These are phyloP conservation scores for Aphaenogaster rudis DNA, from an alignment of 1,140 invertebrate genomes.

Conservation along the genomic window DNA sequence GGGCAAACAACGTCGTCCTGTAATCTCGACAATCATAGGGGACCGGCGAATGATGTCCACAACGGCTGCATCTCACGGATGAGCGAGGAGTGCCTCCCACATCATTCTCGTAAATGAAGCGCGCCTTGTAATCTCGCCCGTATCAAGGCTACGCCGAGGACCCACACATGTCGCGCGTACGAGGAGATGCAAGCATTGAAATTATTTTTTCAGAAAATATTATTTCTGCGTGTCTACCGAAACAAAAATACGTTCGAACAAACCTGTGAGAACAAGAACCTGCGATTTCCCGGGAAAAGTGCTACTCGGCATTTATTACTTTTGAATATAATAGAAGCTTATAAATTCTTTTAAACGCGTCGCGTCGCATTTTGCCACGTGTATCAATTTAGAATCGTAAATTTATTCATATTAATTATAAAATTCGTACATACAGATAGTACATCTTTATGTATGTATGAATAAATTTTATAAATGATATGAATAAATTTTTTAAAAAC, in stretches of 20 bases:
- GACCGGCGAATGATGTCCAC: constrained; percentile 19
- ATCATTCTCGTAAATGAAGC: constrained; percentile 34
- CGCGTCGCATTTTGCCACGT: neutral
- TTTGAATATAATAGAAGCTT: constrained; percentile 3
- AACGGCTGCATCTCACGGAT: constrained; percentile 30
- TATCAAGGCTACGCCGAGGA: constrained; percentile 52
- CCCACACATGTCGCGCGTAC: constrained; percentile 6
- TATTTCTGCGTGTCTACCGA: neutral
- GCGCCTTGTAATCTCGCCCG: constrained; percentile 52
- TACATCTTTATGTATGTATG: too few species aligned
- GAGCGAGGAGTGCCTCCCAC: neutral
- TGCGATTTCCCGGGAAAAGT: neutral
- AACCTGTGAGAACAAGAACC: neutral
- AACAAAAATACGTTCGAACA: constrained; percentile 14
- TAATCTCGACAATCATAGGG: constrained; percentile 64
- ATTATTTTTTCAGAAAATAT: constrained; percentile 56
- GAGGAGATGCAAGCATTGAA: neutral
- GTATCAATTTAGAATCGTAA: neutral
- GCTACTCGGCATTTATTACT: constrained; percentile 5
- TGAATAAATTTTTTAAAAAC: too few species aligned
- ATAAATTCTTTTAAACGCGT: neutral
- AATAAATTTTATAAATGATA: too few species aligned
- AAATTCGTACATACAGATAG: too few species aligned
- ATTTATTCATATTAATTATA: too few species aligned
- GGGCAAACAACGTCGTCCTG: constrained; percentile 56